Conservation (phyloP, 2,113 vertebrate species). For the Oryzias curvinotus region DNA sequence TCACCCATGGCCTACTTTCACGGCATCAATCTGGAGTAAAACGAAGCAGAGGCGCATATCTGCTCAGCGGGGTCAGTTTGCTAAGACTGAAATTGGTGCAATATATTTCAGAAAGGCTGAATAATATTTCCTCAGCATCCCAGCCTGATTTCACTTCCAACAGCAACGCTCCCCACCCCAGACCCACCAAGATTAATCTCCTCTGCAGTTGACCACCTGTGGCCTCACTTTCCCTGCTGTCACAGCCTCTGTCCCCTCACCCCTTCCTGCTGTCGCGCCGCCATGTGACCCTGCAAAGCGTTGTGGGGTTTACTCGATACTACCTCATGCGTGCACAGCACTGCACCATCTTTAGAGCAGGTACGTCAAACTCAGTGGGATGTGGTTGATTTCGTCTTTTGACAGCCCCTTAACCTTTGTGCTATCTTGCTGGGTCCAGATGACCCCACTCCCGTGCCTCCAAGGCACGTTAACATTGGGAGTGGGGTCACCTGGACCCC, state of each 20-base stretch:
- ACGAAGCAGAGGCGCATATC: neutral
- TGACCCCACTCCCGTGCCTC: too few species aligned
- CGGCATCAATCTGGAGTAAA: neutral
- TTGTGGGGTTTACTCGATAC: too few species aligned
- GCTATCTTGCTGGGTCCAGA: too few species aligned
- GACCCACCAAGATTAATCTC: neutral
- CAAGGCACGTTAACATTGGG: too few species aligned
- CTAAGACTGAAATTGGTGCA: conserved; percentile 28
- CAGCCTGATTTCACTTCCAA: conserved; percentile 1
- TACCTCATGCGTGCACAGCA: too few species aligned
- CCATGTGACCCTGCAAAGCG: too few species aligned
- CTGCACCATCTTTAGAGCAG: too few species aligned
- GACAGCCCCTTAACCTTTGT: too few species aligned
- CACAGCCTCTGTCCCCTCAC: conserved; percentile 8
- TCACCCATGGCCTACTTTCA: neutral
- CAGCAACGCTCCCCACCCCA: neutral
- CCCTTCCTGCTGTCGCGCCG: neutral
- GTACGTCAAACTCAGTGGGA: too few species aligned
- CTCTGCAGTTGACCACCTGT: conserved; percentile 51
- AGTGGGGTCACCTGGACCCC: too few species aligned
- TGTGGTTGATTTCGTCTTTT: too few species aligned
- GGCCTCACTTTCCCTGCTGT: conserved; percentile 45
- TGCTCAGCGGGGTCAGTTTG: neutral
- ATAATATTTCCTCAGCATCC: conserved; percentile 10
- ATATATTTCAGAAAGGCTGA: conserved; percentile 7